Base-by-base conservation (phyloP, 2,888 invertebrate species). In the Metallyticus violacea region DNA sequence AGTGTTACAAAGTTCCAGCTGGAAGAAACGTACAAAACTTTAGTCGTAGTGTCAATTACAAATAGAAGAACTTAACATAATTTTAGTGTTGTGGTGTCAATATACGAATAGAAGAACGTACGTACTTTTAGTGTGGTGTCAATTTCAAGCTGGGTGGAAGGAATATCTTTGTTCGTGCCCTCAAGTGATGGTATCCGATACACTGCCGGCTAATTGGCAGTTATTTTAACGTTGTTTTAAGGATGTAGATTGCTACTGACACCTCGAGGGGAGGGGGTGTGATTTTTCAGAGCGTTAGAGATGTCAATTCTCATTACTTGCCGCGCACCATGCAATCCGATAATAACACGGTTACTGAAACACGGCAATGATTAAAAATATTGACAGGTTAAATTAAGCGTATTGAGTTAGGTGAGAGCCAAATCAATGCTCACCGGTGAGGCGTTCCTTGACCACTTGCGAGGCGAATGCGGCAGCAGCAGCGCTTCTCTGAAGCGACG, bases 401-500 rank as follows among this genome's bases (percentile, higher is more conserved):
- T 26, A 77, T 77, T 30, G 7, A 0, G 7, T 83, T 83, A 83
- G 27, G 82, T 77, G 7, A 83, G 82, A 15, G 5, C 30, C 7
- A 1, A 6, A 6, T 30, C 0, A 26, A n/a, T 84, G 28, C 95
- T 94, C 92, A 97, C 97, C 96, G 92, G 96, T 96, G 90, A 97
- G 92, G 92, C 97, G 93, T 91, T 97, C 96, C 92, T 97, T 97
- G 90, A 96, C 96, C 90, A 96, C 96, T 92, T 96, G 96, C 90
- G 96, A 95, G 2, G 96, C 96, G 91, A 96, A 94, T 83, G 96
- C 96, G 1, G 96, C 96, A 81, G 90, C 89, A 81, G 89, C 89
- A 84, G 89, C 89, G 85, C 89, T 89, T 81, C 90, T 88, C 86
- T 90, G 90, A 88, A 90, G 88, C 6, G 89, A 88, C 26, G 89